Base-by-base conservation (phyloP, 2,113 vertebrate species). In the Apodemus sylvaticus region DNA sequence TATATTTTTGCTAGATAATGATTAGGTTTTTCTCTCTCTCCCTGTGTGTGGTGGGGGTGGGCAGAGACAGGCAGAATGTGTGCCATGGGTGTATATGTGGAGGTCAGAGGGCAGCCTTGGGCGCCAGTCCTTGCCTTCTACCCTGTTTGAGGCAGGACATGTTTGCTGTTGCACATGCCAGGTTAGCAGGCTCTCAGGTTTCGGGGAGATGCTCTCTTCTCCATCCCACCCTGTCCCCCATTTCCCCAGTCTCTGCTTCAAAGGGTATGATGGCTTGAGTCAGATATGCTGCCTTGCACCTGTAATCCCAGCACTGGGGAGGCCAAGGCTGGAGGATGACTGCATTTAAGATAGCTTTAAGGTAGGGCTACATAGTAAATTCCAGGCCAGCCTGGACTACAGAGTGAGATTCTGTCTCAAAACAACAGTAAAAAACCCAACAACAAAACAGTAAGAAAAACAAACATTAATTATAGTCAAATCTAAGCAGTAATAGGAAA, bases 1-100 rank as follows among this genome's bases (percentile, higher is more conserved):
- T 53, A 34, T 66, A 36, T 93, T 94, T 95, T 68, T 76, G 45
- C n/a, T 77, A 71, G 68, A 66, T 71, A 83, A 90, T 92, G 53
- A 83, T 36, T 83, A 20, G 64, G 34, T n/a, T 24, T 36, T 20
- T 24, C 17, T n/a, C 2, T n/a, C 42, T 22, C 17, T n/a, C 2
- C 19, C 13, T 26, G 6, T 60, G 79, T 81, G 36, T 60, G 12
- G 20, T 60, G 12, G 29, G 53, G 76, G 16, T 3, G 0, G 16
- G 77, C 17, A 1, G 2, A 55, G 36, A 39, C 24, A 13, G 79
- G 10, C 12, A 1, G 79, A 60, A 24, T 82, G n/a, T 62, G n/a
- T 42, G n/a, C 29, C 77, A 9, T 62, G 81, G 79, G 13, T 62
- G 42, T 77, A 24, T 4, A 7, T 48, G 7, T 60, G n/a, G 55